These are phyloP conservation scores for Scatophagus argus DNA, from an alignment of 2,113 vertebrate genomes.

Conservation along the genomic window DNA sequence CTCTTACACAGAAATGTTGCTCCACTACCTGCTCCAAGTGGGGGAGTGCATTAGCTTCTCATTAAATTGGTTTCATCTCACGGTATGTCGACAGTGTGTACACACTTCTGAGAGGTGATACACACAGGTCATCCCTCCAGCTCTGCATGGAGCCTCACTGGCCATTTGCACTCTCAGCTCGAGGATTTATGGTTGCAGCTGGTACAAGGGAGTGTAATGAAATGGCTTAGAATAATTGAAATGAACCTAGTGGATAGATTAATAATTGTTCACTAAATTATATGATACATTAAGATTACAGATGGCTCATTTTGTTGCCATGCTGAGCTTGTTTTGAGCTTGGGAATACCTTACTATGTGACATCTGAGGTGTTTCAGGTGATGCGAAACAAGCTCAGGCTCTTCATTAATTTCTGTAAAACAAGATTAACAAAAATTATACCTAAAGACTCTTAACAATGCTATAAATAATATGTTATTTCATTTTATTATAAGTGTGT, in stretches of 20 bases:
- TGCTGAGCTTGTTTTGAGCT: neutral
- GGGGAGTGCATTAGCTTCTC: slow-evolving; percentile 37
- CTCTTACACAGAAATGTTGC: slow-evolving; percentile 50
- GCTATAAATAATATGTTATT: neutral
- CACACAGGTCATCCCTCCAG: slow-evolving; percentile 6
- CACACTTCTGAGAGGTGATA: slow-evolving; percentile 31
- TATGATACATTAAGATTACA: neutral
- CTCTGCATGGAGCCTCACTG: slow-evolving; percentile 12
- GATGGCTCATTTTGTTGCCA: neutral
- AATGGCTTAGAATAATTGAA: neutral
- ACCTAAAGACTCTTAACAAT: neutral
- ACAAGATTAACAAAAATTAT: neutral
- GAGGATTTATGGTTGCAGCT: neutral
- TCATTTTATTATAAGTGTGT: no score
- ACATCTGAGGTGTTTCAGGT: neutral
- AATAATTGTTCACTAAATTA: neutral
- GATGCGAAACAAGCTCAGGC: neutral
- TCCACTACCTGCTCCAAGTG: slow-evolving; percentile 12
- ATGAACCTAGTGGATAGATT: neutral
- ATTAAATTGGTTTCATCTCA: slow-evolving; percentile 40
- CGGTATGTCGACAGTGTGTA: slow-evolving; percentile 8
- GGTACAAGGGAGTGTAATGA: neutral
- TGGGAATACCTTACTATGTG: neutral
- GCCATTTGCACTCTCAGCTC: neutral
- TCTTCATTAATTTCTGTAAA: neutral